phyloP scores from a whole-genome alignment of 2,113 vertebrate genomes.

The Malurus melanocephalus region DNA sequence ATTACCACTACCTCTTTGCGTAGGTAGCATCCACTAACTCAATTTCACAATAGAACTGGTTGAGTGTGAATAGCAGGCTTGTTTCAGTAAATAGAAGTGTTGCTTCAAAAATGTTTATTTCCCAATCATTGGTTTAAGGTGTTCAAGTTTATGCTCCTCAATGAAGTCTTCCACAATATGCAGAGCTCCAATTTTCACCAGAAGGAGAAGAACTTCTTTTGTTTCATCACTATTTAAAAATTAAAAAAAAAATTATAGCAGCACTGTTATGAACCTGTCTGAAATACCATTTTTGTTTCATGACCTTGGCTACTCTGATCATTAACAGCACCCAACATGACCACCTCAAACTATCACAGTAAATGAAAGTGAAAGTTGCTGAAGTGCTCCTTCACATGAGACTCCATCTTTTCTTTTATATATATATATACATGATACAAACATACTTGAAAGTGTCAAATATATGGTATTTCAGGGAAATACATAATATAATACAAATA shows the following conservation, averaged over 20 bases:
- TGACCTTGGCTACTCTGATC: neutral
- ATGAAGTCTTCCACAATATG: constrained; percentile 74
- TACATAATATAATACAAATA: no score
- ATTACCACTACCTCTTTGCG: neutral
- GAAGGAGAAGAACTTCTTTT: constrained; percentile 76
- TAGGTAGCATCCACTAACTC: neutral
- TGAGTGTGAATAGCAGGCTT: neutral
- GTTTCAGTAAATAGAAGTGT: neutral
- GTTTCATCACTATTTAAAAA: constrained; percentile 73
- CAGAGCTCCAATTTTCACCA: constrained; percentile 81
- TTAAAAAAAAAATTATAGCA: neutral
- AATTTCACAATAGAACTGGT: neutral
- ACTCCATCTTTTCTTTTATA: neutral
- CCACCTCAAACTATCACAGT: neutral
- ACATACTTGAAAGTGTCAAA: neutral
- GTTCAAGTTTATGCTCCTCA: constrained; percentile 78
- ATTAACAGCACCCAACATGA: neutral
- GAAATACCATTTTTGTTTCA: neutral
- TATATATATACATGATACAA: accelerated
- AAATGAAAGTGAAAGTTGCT: neutral
- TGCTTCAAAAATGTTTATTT: neutral
- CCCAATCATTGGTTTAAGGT: constrained; percentile 37
- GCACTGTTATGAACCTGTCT: neutral
- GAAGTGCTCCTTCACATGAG: neutral
- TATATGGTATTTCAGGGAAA: neutral